phyloP scores from a whole-genome alignment of 1,140 invertebrate species.

The Calliphora vicina region DNA sequence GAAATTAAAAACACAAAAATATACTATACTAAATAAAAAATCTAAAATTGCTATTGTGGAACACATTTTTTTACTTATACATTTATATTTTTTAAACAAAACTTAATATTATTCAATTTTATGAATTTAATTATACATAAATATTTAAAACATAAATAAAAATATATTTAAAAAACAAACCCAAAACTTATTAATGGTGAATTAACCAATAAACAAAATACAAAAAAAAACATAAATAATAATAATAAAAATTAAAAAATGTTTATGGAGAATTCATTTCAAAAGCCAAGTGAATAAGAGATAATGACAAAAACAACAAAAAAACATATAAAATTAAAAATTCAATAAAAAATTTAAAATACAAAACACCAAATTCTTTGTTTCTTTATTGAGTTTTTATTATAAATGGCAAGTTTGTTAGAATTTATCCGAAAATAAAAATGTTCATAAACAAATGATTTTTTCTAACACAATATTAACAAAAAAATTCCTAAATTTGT shows the following conservation, averaged over 20 bases:
- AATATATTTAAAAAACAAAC: constrained; percentile 29
- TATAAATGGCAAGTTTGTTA: too few species aligned
- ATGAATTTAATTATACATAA: constrained; percentile 39
- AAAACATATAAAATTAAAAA: constrained; percentile 17
- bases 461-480: too few species aligned
- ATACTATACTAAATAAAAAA: constrained; percentile 13
- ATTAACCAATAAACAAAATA: constrained; percentile 32
- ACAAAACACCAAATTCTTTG: constrained; percentile 22
- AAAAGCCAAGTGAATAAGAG: constrained; percentile 32
- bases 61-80: constrained; percentile 33
- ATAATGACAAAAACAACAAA: constrained; percentile 14
- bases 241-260: neutral
- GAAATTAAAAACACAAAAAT: neutral
- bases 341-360: constrained; percentile 33
- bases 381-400: neutral
- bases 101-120: constrained; percentile 35
- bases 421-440: too few species aligned
- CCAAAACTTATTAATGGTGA: constrained; percentile 26
- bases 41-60: constrained; percentile 32
- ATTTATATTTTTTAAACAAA: constrained; percentile 33
- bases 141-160: constrained; percentile 19
- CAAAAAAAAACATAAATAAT: neutral
- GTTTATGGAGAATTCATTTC: constrained; percentile 23
- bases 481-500: too few species aligned
- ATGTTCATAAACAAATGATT: too few species aligned